Percentiles rank a stretch among this genome's conserved stretches.
phyloP scores from a whole-genome alignment of 2,113 vertebrate species.

The cattle (Bos taurus) region ARS-UCD2.0 NC_037334.1:33175001-33175500 shows the following conservation, averaged over 20 bases:
- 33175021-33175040: neutral
- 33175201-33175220: neutral
- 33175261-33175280: neutral
- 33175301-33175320: neutral
- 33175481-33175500: neutral
- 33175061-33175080: neutral
- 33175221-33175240: neutral
- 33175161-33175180: neutral
- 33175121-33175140: neutral
- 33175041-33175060: neutral
- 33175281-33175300: neutral
- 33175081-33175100: neutral
- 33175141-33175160: neutral
- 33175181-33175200: neutral
- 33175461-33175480: neutral
- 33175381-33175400: neutral
- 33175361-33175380: neutral
- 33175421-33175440: neutral
- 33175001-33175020: neutral
- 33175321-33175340: neutral
- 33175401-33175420: neutral
- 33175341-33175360: neutral
- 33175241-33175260: neutral
- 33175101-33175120: neutral
- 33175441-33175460: neutral